Base-by-base conservation (phyloP, 2,797 vertebrate species). In the Brachyalestes nurse region DNA sequence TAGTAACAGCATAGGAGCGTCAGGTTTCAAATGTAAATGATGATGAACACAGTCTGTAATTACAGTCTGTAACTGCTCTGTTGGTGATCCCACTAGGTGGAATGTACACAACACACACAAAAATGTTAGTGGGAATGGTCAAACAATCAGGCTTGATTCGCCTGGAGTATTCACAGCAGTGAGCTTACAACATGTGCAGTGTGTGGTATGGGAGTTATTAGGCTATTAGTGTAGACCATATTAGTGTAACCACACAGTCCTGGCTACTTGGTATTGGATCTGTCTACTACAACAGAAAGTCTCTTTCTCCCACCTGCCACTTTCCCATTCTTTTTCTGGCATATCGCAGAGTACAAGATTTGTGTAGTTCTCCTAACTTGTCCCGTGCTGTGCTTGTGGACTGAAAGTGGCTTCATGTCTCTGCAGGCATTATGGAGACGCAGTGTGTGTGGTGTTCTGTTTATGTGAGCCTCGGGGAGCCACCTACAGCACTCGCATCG, bases 401-500 rank as follows among this genome's bases (percentile, higher is more conserved):
- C 70, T 51, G 83, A 87, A 84, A 86, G 87, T 83, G 87, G 88
- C 88, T 90, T 92, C 90, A 91, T 89, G 90, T 90, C 28, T 85
- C 87, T 80, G 66, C 65, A 55, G 76, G 65, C 81, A 70, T 75
- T 79, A 81, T 88, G 82, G 81, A 78, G 88, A 84, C 83, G 87
- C 83, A 6, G 17, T 66, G 53, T 67, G 40, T 28, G 28, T 17
- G 42, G 72, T 47, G 69, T 13, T 34, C 66, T 70, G 85, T 82
- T 87, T 77, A 53, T 62, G 51, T 42, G 61, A 47, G 40, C 74
- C 74, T 72, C 34, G 1, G 69, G 23, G 62, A 45, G 42, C 84
- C 85, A 88, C 87, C 84, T 81, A 90, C 89, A 91, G 85, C 86
- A 87, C 89, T 88, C 84, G 49, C 86, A 93, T 94, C 87, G 92